Percentiles rank a stretch among this genome's conserved stretches.
Conservation (phyloP, 2,113 vertebrate species). For the Colistium nudipinnis region DNA sequence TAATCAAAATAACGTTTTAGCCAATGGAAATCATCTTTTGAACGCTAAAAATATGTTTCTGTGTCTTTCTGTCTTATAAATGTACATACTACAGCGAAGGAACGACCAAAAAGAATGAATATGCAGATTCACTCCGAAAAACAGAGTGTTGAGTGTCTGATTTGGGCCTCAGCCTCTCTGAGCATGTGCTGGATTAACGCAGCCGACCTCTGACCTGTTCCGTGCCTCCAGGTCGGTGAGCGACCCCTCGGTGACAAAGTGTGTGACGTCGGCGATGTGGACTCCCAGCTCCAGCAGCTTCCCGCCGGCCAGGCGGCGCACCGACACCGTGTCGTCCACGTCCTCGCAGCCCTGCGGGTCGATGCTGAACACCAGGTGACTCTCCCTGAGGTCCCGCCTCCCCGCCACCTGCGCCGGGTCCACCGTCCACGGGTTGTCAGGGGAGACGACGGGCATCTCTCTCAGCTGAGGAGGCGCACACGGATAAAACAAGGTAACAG, state of each 20-base stretch:
- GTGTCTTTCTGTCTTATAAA: too few species aligned
- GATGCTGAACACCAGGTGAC: slow-evolving; percentile 94
- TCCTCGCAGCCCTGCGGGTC: slow-evolving; percentile 94
- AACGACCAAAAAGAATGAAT: too few species aligned
- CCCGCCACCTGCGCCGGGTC: slow-evolving; percentile 48
- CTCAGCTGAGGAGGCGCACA: slow-evolving; percentile 81
- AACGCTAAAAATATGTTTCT: too few species aligned
- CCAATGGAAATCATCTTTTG: too few species aligned
- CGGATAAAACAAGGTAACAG: neutral
- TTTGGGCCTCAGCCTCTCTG: too few species aligned
- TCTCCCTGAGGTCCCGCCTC: slow-evolving; percentile 81
- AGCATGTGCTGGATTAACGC: too few species aligned
- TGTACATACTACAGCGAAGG: too few species aligned
- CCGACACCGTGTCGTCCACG: slow-evolving; percentile 91
- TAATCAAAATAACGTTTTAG: too few species aligned
- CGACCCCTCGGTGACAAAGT: slow-evolving; percentile 89
- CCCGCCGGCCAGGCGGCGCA: slow-evolving; percentile 79
- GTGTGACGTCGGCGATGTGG: slow-evolving; percentile 95
- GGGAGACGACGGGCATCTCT: slow-evolving; percentile 88
- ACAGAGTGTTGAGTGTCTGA: too few species aligned
- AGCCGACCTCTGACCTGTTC: slow-evolving; percentile 78
- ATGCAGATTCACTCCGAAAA: too few species aligned
- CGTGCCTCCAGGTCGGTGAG: slow-evolving; percentile 90
- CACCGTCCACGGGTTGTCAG: slow-evolving; percentile 85
- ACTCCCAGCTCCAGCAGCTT: slow-evolving; percentile 90